phyloP scores from a whole-genome alignment of 2,797 vertebrate species.

The Thalassophryne amazonica region DNA sequence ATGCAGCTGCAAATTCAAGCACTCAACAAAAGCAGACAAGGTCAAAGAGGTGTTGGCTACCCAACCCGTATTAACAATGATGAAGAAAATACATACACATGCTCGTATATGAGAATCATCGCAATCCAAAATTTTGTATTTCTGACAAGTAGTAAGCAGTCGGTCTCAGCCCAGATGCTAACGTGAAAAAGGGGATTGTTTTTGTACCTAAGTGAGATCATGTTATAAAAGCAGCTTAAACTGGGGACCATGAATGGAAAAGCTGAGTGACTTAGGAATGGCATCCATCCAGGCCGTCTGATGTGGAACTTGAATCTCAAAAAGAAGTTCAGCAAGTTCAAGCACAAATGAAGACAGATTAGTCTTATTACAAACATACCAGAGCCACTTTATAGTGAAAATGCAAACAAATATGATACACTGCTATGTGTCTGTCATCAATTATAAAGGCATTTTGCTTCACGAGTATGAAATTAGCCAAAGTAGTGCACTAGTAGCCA shows the following conservation, averaged over 20 bases:
- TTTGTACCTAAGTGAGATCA: conserved; percentile 63
- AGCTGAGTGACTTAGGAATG: conserved; percentile 63
- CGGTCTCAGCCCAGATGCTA: conserved; percentile 39
- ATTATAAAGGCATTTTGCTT: conserved; percentile 17
- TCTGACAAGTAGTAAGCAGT: conserved; percentile 42
- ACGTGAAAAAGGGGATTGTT: conserved; percentile 45
- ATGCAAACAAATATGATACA: conserved; percentile 35
- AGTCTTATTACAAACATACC: conserved; percentile 47
- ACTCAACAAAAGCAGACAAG: conserved; percentile 28
- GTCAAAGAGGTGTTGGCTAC: conserved; percentile 16
- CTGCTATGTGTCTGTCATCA: conserved; percentile 38
- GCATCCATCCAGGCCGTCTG: conserved; percentile 58
- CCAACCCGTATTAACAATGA: background rate
- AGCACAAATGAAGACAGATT: conserved; percentile 71
- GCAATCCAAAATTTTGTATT: background rate
- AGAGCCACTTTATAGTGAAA: conserved; percentile 24
- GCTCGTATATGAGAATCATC: conserved; percentile 7
- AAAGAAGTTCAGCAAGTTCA: conserved; percentile 68
- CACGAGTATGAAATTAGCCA: conserved; percentile 33
- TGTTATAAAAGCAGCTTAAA: conserved; percentile 52
- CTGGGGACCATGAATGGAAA: conserved; percentile 61
- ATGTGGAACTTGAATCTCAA: conserved; percentile 52
- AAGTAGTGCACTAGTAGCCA: conserved; percentile 13
- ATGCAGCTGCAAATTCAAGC: conserved; percentile 44
- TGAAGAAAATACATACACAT: background rate